phyloP scores from a whole-genome alignment of 2,113 vertebrate genomes.

The Pedionomus torquatus region DNA sequence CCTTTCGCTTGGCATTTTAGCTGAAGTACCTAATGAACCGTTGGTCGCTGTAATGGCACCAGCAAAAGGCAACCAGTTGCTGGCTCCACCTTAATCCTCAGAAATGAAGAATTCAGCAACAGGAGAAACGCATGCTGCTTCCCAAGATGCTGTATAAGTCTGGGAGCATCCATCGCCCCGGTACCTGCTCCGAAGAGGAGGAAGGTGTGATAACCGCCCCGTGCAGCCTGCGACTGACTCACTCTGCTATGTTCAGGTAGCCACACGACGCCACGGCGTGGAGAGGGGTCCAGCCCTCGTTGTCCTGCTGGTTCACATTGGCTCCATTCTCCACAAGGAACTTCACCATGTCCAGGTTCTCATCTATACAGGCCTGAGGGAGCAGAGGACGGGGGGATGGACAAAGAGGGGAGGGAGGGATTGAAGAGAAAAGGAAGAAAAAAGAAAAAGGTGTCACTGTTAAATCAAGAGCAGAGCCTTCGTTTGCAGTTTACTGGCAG shows the following conservation, averaged over 20 bases:
- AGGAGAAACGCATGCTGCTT: neutral
- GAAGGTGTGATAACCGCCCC: neutral
- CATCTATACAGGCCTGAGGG: slow-evolving; percentile 92
- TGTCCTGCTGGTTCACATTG: slow-evolving; percentile 91
- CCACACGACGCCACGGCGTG: slow-evolving; percentile 94
- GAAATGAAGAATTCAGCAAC: neutral
- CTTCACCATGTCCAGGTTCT: slow-evolving; percentile 91
- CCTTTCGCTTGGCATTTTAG: neutral
- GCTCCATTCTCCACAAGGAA: slow-evolving; percentile 89
- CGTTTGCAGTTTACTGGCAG: neutral
- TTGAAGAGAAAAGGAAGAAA: neutral
- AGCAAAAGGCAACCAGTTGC: neutral
- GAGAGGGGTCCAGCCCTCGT: slow-evolving; percentile 94
- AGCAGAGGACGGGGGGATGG: neutral
- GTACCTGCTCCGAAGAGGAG: neutral
- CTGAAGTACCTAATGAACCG: neutral
- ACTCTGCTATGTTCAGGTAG: slow-evolving; percentile 92
- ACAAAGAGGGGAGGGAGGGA: neutral
- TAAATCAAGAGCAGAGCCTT: neutral
- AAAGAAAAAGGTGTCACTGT: neutral
- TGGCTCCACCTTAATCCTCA: neutral
- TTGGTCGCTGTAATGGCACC: neutral
- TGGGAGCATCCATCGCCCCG: neutral
- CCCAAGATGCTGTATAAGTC: rapidly evolving
- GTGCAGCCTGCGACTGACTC: slow-evolving; percentile 77